These are phyloP conservation scores for Ecdyonurus torrentis DNA, from an alignment of 2,888 invertebrate genomes.

Conservation along the genomic window DNA sequence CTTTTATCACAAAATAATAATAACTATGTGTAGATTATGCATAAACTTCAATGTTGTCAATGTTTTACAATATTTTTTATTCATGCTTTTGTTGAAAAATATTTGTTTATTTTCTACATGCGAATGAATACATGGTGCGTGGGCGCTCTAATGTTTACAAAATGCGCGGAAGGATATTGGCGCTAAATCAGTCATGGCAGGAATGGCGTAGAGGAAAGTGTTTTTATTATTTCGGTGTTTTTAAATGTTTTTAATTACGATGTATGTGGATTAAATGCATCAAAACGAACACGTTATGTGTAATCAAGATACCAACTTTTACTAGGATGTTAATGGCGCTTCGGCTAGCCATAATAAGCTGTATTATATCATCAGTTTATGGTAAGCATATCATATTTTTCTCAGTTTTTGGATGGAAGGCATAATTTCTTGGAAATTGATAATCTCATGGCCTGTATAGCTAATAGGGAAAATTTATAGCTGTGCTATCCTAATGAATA, in stretches of 20 bases:
- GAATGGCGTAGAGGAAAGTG: neutral
- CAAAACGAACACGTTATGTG: neutral
- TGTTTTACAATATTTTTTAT: no score
- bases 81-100: no score
- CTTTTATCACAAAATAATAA: no score
- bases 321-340: constrained; percentile 4
- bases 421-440: no score
- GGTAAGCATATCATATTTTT: no score
- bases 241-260: neutral
- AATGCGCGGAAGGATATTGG: neutral
- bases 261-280: neutral
- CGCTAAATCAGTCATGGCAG: neutral
- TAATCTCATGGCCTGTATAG: no score
- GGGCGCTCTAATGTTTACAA: neutral
- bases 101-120: no score
- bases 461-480: no score
- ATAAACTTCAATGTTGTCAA: no score
- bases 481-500: no score
- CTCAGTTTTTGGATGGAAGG: neutral
- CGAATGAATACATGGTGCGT: neutral
- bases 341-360: constrained; percentile 1
- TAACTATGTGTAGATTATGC: no score
- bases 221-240: neutral
- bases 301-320: neutral
- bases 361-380: neutral